Evolutionary conservation across 1,140 invertebrate genomes (phyloP).

Genomic region (Drosophila saltans): DNA sequence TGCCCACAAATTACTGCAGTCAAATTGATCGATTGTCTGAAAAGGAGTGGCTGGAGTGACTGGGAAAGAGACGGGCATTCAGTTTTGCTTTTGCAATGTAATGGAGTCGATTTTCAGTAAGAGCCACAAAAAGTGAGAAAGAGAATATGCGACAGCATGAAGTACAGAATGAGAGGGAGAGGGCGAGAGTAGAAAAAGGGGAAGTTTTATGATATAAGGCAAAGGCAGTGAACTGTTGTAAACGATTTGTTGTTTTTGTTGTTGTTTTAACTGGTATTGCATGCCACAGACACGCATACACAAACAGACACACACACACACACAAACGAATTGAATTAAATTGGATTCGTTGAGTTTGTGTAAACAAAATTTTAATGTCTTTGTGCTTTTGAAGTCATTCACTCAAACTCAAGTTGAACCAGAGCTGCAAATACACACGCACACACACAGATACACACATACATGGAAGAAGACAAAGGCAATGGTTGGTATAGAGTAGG

Average conservation of each 20-base stretch:
- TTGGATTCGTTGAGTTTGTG: conserved; percentile 81
- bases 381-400: conserved; percentile 81
- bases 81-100: conserved; percentile 17
- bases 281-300: conserved; percentile 59
- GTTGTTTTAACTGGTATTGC: conserved; percentile 50
- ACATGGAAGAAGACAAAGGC: conserved; percentile 40
- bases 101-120: conserved; percentile 13
- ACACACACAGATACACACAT: conserved; percentile 41
- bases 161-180: neutral
- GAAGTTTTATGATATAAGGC: conserved; percentile 75
- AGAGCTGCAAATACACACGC: conserved; percentile 45
- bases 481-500: neutral
- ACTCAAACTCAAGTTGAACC: conserved; percentile 68
- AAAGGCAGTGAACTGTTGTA: conserved; percentile 75
- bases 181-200: conserved; percentile 2
- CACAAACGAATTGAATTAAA: conserved; percentile 76
- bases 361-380: conserved; percentile 82
- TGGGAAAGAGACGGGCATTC: neutral
- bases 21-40: conserved; percentile 77
- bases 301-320: conserved; percentile 13
- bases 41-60: conserved; percentile 38
- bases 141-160: conserved; percentile 25
- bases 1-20: conserved; percentile 79
- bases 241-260: conserved; percentile 75
- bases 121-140: neutral